A percentile compares a stretch with the other conserved stretches of the same genome.
These are phyloP conservation scores for Hyles euphorbiae DNA, from an alignment of 1,140 invertebrate species.

Conservation along the genomic window DNA sequence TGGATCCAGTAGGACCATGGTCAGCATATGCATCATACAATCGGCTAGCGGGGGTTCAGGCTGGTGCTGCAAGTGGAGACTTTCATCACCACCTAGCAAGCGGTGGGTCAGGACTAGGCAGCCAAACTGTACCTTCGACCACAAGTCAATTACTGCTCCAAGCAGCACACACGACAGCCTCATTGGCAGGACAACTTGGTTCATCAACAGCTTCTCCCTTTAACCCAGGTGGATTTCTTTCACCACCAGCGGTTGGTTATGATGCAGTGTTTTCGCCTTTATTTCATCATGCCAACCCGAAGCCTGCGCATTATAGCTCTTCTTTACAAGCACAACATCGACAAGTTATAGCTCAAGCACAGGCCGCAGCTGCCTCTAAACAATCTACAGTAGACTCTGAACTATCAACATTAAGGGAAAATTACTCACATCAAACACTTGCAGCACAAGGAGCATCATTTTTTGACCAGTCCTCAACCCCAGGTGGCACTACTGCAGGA, in stretches of 20 bases:
- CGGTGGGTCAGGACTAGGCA: conserved; percentile 67
- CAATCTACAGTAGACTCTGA: conserved; percentile 77
- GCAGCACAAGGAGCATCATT: conserved; percentile 76
- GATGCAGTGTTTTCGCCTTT: conserved; percentile 83
- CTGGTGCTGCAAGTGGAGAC: conserved; percentile 77
- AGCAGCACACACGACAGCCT: conserved; percentile 78
- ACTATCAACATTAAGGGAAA: conserved; percentile 76
- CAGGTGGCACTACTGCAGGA: conserved; percentile 72
- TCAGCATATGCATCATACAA: conserved; percentile 84
- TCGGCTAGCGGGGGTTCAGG: conserved; percentile 79
- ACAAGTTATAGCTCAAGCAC: conserved; percentile 76
- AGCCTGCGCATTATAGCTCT: conserved; percentile 79
- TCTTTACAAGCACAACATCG: conserved; percentile 77
- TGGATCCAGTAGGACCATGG: conserved; percentile 89
- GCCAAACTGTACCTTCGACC: conserved; percentile 76
- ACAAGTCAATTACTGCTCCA: conserved; percentile 79
- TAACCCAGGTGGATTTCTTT: conserved; percentile 82
- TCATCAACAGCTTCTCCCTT: conserved; percentile 78
- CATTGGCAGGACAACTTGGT: conserved; percentile 77
- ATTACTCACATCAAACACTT: conserved; percentile 77
- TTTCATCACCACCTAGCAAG: conserved; percentile 80
- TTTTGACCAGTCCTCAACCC: conserved; percentile 79
- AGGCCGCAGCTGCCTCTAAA: conserved; percentile 74
- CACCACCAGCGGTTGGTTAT: conserved; percentile 81
- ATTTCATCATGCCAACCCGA: conserved; percentile 82